phyloP scores from a whole-genome alignment of 2,113 vertebrate genomes.

The Engraulis encrasicolus region DNA sequence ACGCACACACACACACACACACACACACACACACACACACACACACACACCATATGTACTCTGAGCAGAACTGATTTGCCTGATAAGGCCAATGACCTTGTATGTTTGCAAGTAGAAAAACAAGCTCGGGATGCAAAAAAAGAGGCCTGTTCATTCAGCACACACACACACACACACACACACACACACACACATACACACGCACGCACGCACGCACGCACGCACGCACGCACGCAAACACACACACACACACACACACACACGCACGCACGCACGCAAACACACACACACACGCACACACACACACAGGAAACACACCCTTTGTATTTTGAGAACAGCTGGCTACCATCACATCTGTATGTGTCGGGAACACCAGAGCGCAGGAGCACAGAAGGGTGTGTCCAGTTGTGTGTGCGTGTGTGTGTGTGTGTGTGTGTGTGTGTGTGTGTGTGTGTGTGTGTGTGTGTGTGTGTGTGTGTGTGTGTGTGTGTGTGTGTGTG shows the following conservation, averaged over 20 bases:
- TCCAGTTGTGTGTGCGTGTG: constrained; percentile 38
- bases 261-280: neutral
- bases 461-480: constrained; percentile 45
- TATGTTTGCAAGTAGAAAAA: constrained; percentile 60
- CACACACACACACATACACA: neutral
- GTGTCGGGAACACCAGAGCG: constrained; percentile 57
- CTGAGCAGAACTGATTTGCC: neutral
- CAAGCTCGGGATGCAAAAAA: constrained; percentile 68
- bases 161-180: neutral
- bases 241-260: neutral
- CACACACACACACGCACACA: constrained; percentile 21
- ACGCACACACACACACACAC: too few relatives aligned
- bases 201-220: constrained; percentile 41
- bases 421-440: constrained; percentile 35
- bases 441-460: constrained; percentile 27
- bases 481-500: constrained; percentile 43
- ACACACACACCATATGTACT: neutral
- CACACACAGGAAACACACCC: constrained; percentile 60
- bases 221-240: constrained; percentile 34
- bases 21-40: neutral
- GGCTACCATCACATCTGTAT: constrained; percentile 70
- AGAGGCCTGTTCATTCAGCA: constrained; percentile 23
- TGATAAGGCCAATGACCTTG: neutral
- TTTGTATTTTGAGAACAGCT: constrained; percentile 69
- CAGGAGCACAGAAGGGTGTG: constrained; percentile 33